A percentile compares a stretch with the other conserved stretches of the same genome.
phyloP scores from a whole-genome alignment of 1,140 invertebrate genomes.

The Linepithema humile region DNA sequence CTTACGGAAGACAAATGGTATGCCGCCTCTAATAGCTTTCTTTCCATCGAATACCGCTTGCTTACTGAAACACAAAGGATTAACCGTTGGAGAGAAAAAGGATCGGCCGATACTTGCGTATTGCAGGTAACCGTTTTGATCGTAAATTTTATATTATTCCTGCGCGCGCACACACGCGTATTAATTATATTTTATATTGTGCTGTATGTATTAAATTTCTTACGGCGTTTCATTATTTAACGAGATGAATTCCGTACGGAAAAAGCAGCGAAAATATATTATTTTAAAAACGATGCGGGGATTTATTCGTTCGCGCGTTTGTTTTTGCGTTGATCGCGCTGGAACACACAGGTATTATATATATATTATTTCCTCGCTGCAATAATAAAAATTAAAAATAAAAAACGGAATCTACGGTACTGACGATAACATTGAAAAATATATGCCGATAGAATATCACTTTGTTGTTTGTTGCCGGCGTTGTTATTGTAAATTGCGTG shows the following conservation, averaged over 20 bases:
- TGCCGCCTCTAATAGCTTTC: conserved; percentile 96
- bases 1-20: conserved; percentile 98
- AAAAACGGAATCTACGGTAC: neutral
- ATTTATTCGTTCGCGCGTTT: conserved; percentile 12
- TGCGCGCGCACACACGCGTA: neutral
- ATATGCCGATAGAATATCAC: neutral
- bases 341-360: conserved; percentile 14
- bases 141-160: neutral
- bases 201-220: neutral
- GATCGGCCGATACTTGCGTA: neutral
- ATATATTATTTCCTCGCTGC: conserved; percentile 28
- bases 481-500: conserved; percentile 38
- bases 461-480: neutral
- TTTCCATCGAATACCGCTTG: conserved; percentile 97
- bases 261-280: conserved; percentile 26
- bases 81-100: conserved; percentile 74
- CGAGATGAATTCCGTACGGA: neutral
- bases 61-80: conserved; percentile 88
- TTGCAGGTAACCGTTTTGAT: neutral
- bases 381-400: conserved; percentile 9
- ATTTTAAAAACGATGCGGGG: conserved; percentile 8
- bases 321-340: neutral
- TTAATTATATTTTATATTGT: neutral
- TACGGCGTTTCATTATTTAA: conserved; percentile 5
- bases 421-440: conserved; percentile 37